Percentiles rank a stretch among this genome's conserved stretches.
Conservation (phyloP, 2,797 vertebrate genomes). For the Cyprinodon diabolis region DNA sequence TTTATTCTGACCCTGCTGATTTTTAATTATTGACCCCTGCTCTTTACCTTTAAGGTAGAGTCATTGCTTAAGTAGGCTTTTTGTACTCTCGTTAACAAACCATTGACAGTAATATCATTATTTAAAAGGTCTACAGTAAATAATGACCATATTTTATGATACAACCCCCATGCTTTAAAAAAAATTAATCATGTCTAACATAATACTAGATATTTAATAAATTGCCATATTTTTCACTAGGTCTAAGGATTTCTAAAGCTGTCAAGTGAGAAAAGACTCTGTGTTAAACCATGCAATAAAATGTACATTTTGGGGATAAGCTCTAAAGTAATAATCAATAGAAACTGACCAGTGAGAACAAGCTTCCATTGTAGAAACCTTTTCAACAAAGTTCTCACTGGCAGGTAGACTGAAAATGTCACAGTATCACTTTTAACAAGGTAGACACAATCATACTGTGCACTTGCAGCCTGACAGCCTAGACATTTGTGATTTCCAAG, state of each 20-base stretch:
- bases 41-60: too few relatives aligned
- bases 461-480: constrained; percentile 45
- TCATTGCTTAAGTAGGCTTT: too few relatives aligned
- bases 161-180: background rate
- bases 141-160: background rate
- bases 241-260: constrained; percentile 6
- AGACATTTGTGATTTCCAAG: constrained; percentile 45
- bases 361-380: constrained; percentile 24
- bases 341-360: constrained; percentile 10
- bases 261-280: constrained; percentile 1
- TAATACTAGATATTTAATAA: background rate
- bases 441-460: constrained; percentile 44
- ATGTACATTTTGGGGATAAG: constrained; percentile 5
- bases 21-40: too few relatives aligned
- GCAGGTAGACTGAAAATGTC: constrained; percentile 49
- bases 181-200: background rate
- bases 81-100: too few relatives aligned
- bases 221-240: background rate
- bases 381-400: constrained; percentile 16
- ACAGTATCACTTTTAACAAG: constrained; percentile 60
- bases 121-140: background rate
- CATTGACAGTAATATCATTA: too few relatives aligned
- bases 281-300: background rate
- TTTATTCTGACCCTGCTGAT: too few relatives aligned
- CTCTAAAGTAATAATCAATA: background rate